Base-by-base conservation (phyloP, 2,113 vertebrate genomes). In the Naja naja region DNA sequence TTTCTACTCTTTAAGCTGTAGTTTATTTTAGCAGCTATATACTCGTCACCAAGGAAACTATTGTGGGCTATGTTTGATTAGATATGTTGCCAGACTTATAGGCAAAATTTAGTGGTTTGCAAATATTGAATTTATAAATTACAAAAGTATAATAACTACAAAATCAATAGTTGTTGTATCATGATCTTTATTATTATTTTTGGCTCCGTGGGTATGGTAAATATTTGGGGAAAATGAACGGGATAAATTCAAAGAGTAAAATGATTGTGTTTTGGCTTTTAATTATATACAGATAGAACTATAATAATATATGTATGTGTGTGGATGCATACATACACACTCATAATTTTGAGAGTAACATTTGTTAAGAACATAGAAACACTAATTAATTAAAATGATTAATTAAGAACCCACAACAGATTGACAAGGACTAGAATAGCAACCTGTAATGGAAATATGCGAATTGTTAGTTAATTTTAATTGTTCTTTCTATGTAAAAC, bases 1-100 rank as follows among this genome's bases (percentile, higher is more conserved):
- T 39, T 89, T 55, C 92, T 93, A 88, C 81, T 91, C 55, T 64
- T 94, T 0, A 0, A 45, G 9, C 85, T 92, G 56, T 90, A 93
- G 88, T 93, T 85, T 91, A 69, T 14, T 47, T 88, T 0, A 0
- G 91, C 3, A 45, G 55, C 94, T 1, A 34, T 23, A 81, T 0
- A 94, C 95, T 94, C 90, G 93, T 94, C 93, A 93, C 96, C 97
- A 95, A 94, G 97, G 98, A 96, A 97, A 97, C 96, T 2, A 49
- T 1, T 0, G 81, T 60, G 93, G 91, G 10, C 90, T 3, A 88
- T 92, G 39, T 91, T 93, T 90, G 91, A 45, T 87, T 14, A 47
- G 90, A 91, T 58, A 86, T 12, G 30, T 1, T 88, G 55, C 93
- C 94, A 91, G 95, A 56, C 1, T 86, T 91, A 94, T 0, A 87